Conservation (phyloP, 2,888 invertebrate species). For the Clepsis dumicolana region DNA sequence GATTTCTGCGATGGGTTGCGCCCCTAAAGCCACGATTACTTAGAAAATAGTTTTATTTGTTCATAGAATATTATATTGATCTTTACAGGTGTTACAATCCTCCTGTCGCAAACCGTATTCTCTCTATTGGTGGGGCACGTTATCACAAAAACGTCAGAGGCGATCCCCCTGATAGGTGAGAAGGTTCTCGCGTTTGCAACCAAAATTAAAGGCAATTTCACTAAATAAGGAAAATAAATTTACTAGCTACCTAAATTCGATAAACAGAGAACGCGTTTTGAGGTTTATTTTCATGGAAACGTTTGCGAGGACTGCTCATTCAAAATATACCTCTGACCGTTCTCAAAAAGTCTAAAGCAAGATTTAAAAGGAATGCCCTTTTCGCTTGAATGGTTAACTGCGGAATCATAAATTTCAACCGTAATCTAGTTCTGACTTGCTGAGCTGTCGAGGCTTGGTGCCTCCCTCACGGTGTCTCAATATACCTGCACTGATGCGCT, state of each 20-base stretch:
- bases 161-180: constrained; percentile 99
- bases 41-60: constrained; percentile 67
- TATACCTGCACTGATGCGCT: constrained; percentile 74
- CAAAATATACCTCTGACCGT: constrained; percentile 77
- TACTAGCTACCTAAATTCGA: constrained; percentile 60
- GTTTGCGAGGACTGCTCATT: constrained; percentile 17
- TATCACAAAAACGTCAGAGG: constrained; percentile 99
- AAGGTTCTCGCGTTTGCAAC: constrained; percentile 64
- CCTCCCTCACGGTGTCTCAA: constrained; percentile 67
- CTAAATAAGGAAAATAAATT: constrained; percentile 55
- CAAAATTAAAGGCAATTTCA: constrained; percentile 51
- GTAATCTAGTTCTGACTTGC: constrained; percentile 68
- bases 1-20: constrained; percentile 44
- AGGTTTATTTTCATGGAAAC: constrained; percentile 67
- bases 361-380: constrained; percentile 71
- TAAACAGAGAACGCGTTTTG: constrained; percentile 60
- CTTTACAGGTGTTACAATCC: constrained; percentile 99
- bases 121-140: constrained; percentile 99
- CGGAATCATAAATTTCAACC: constrained; percentile 68
- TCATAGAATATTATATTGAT: constrained; percentile 83
- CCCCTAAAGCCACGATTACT: constrained; percentile 49
- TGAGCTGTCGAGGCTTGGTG: constrained; percentile 59
- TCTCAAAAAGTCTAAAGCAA: constrained; percentile 69
- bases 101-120: constrained; percentile 99
- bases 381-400: constrained; percentile 73